Evolutionary conservation across 1,140 invertebrate genomes (phyloP).

Genomic region (Nomia melanderi): DNA sequence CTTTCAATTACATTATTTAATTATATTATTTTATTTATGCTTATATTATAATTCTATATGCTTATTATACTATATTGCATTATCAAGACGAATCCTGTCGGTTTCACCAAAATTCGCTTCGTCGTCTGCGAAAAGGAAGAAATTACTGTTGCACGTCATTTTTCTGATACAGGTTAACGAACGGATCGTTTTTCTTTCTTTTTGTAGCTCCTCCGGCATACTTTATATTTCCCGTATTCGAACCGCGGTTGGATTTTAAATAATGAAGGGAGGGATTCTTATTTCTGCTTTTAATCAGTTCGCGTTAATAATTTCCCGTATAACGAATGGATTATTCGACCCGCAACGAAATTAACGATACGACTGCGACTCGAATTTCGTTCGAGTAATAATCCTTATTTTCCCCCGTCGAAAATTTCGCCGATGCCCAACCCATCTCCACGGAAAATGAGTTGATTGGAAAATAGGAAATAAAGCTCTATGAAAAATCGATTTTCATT

Average conservation of each 20-base stretch:
- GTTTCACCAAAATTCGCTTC: too few species aligned
- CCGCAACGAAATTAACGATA: background rate
- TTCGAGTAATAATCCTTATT: background rate
- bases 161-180: background rate
- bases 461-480: too few species aligned
- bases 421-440: too few species aligned
- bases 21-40: too few species aligned
- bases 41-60: too few species aligned
- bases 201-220: background rate
- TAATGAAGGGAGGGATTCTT: background rate
- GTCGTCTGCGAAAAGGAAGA: too few species aligned
- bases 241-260: background rate
- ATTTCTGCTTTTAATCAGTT: background rate
- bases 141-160: background rate
- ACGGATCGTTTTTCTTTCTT: background rate
- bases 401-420: background rate
- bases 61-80: too few species aligned
- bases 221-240: background rate
- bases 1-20: too few species aligned
- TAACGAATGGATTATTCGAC: background rate
- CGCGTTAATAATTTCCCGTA: background rate
- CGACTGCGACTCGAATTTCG: background rate
- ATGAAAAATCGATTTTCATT: too few species aligned
- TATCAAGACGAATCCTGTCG: too few species aligned
- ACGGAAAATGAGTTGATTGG: too few species aligned